These are phyloP conservation scores for Caenorhabditis tropicalis DNA, from an alignment of 1,140 invertebrate species.

Conservation along the genomic window DNA sequence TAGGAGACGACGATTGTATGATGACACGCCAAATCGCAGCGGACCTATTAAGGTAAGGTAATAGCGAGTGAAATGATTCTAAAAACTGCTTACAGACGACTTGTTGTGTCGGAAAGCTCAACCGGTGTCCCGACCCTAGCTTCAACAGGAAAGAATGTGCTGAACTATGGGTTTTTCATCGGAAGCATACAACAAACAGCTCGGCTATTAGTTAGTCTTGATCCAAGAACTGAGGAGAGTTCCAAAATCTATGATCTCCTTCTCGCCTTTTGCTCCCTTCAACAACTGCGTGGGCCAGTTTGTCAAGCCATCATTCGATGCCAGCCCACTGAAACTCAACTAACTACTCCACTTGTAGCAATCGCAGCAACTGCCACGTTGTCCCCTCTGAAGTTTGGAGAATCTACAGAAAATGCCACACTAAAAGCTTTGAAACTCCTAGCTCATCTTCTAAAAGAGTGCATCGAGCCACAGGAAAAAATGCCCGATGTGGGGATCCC, in stretches of 20 bases:
- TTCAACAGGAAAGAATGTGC: constrained; percentile 58
- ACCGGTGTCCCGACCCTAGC: neutral
- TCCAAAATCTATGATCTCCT: constrained; percentile 56
- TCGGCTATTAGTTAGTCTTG: constrained; percentile 55
- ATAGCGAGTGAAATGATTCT: neutral
- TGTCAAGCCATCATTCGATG: constrained; percentile 51
- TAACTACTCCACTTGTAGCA: neutral
- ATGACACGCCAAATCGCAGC: constrained; percentile 66
- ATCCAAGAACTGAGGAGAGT: constrained; percentile 61
- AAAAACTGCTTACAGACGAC: constrained; percentile 46
- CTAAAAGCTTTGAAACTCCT: neutral
- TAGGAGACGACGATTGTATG: constrained; percentile 54
- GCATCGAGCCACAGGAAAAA: neutral
- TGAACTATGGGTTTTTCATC: constrained; percentile 61
- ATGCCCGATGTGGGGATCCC: constrained; percentile 10
- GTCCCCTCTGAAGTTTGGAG: neutral
- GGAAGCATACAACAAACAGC: constrained; percentile 62
- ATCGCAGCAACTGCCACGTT: neutral
- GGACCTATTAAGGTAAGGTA: constrained; percentile 51
- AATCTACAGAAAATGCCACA: neutral
- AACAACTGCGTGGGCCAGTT: constrained; percentile 42
- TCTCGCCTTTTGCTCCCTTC: constrained; percentile 55
- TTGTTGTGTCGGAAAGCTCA: constrained; percentile 61
- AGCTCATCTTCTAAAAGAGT: neutral
- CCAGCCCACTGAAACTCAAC: constrained; percentile 8